phyloP scores from a whole-genome alignment of 2,113 vertebrate genomes.

The Hemiscyllium ocellatum region DNA sequence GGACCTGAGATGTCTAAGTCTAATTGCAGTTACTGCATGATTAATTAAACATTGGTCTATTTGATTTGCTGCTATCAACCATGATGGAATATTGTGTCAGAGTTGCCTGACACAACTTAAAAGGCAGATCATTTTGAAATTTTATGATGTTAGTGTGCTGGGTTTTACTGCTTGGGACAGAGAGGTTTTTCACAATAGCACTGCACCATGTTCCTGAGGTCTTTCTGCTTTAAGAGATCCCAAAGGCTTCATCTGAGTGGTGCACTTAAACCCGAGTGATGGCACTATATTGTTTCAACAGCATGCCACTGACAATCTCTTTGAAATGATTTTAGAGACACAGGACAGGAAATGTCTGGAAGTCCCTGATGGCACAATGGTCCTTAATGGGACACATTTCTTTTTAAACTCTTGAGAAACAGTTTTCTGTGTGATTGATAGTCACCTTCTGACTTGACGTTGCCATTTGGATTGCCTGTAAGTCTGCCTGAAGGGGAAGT shows the following conservation, averaged over 20 bases:
- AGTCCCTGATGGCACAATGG: background rate
- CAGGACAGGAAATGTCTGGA: background rate
- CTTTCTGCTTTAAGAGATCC: background rate
- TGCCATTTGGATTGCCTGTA: background rate
- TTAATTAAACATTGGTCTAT: background rate
- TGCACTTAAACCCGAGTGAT: slow-evolving; percentile 1
- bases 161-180: background rate
- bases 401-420: background rate
- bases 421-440: background rate
- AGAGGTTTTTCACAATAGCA: background rate
- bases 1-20: background rate
- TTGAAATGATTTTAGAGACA: background rate
- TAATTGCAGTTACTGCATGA: background rate
- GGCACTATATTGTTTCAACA: background rate
- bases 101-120: background rate
- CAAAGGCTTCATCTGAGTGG: background rate
- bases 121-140: background rate
- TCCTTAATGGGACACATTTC: background rate
- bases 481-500: background rate
- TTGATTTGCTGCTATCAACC: background rate
- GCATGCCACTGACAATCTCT: background rate
- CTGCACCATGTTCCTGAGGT: background rate
- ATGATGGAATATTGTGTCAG: background rate
- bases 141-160: background rate
- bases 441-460: background rate